Evolutionary conservation across 64 coral and sea anemone species (phyloP).

Genomic region (Platygyra sinensis): DNA sequence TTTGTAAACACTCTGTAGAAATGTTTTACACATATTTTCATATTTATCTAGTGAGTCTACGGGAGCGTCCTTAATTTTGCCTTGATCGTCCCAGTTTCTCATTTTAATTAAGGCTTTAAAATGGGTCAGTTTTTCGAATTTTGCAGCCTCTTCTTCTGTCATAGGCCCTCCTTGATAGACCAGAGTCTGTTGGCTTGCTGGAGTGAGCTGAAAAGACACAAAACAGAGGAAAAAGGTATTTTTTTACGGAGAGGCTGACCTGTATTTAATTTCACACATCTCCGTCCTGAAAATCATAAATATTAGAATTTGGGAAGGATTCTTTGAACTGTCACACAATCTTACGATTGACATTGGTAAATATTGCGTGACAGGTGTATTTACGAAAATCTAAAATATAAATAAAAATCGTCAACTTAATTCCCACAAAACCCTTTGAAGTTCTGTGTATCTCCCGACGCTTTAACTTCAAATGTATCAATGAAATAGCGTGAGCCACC

Average conservation of each 20-base stretch:
- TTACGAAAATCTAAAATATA: no score
- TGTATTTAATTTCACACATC: neutral
- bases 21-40: constrained; percentile 86
- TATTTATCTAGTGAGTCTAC: constrained; percentile 91
- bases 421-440: no score
- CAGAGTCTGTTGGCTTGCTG: constrained; percentile 79
- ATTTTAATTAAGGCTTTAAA: constrained; percentile 92
- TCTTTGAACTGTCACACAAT: neutral
- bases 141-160: constrained; percentile 73
- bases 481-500: no score
- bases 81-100: constrained; percentile 93
- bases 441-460: no score
- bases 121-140: constrained; percentile 75
- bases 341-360: neutral
- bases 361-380: no score
- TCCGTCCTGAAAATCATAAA: no score
- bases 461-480: no score
- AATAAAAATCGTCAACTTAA: no score
- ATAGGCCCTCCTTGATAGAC: constrained; percentile 90
- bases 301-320: neutral
- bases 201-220: constrained; percentile 54
- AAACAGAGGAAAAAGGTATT: neutral
- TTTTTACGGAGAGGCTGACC: neutral
- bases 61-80: constrained; percentile 56
- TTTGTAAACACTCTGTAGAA: constrained; percentile 3